Evolutionary conservation across 2,113 vertebrate species (phyloP).

Genomic region (Falcunculus frontatus): DNA sequence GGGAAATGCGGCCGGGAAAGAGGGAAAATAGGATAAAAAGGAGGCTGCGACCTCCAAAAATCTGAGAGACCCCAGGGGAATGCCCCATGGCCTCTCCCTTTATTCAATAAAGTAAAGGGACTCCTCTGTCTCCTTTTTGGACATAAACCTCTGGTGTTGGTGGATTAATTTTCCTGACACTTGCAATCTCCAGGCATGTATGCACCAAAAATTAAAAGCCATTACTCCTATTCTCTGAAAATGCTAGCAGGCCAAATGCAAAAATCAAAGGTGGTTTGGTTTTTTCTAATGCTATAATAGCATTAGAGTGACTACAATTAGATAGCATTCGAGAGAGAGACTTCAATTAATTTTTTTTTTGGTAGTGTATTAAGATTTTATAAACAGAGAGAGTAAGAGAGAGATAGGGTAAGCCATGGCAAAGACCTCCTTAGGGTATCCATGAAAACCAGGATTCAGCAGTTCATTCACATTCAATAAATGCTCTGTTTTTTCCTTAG

Average conservation of each 20-base stretch:
- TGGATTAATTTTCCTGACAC: too few relatives aligned
- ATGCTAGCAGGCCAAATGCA: not conserved
- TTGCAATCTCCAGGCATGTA: not conserved
- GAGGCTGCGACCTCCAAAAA: too few relatives aligned
- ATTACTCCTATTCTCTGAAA: not conserved
- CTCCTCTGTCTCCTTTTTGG: too few relatives aligned
- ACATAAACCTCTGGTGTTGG: too few relatives aligned
- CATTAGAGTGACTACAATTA: not conserved
- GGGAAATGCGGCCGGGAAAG: too few relatives aligned
- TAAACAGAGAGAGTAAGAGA: not conserved
- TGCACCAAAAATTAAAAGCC: not conserved
- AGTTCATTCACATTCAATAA: not conserved
- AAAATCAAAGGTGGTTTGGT: not conserved
- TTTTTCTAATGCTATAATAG: not conserved
- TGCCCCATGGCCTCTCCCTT: too few relatives aligned
- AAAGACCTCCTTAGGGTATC: not conserved
- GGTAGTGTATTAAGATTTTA: not conserved
- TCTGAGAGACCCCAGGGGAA: too few relatives aligned
- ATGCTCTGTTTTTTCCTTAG: not conserved
- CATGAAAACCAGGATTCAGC: not conserved
- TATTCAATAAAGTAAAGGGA: too few relatives aligned
- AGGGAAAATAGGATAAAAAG: too few relatives aligned
- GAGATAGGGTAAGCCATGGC: not conserved
- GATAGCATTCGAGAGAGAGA: not conserved
- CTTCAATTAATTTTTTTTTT: not conserved